A percentile compares a stretch with the other conserved stretches of the same genome.
phyloP scores from a whole-genome alignment of 1,140 invertebrate species.

The Lepidurus packardi region DNA sequence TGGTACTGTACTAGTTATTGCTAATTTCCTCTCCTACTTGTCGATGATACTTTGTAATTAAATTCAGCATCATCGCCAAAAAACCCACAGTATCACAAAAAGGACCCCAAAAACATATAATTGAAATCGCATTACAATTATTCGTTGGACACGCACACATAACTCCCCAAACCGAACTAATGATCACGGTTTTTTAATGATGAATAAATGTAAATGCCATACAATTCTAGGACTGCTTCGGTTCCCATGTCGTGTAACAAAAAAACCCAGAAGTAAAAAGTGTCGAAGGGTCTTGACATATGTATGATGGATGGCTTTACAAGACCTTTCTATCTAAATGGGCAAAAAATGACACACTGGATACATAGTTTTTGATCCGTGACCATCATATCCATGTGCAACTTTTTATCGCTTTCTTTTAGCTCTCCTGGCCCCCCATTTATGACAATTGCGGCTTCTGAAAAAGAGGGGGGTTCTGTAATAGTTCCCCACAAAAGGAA shows the following conservation, averaged over 20 bases:
- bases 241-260: neutral
- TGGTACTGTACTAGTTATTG: neutral
- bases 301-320: conserved; percentile 4
- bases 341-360: neutral
- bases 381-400: conserved; percentile 13
- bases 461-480: neutral
- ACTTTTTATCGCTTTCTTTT: neutral
- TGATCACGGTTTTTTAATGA: too few species aligned
- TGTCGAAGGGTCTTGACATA: neutral
- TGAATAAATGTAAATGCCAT: neutral
- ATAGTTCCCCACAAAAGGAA: neutral
- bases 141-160: too few species aligned
- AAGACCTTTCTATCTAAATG: neutral
- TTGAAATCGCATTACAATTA: too few species aligned
- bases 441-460: conserved; percentile 13
- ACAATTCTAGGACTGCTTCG: neutral
- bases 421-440: neutral
- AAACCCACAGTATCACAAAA: too few species aligned
- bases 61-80: neutral
- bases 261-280: neutral
- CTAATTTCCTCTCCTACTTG: too few species aligned
- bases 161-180: too few species aligned
- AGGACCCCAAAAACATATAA: too few species aligned
- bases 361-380: conserved; percentile 2
- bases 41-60: neutral